These are phyloP conservation scores for Gracilinanus agilis DNA, from an alignment of 2,113 vertebrate genomes.

Conservation along the genomic window DNA sequence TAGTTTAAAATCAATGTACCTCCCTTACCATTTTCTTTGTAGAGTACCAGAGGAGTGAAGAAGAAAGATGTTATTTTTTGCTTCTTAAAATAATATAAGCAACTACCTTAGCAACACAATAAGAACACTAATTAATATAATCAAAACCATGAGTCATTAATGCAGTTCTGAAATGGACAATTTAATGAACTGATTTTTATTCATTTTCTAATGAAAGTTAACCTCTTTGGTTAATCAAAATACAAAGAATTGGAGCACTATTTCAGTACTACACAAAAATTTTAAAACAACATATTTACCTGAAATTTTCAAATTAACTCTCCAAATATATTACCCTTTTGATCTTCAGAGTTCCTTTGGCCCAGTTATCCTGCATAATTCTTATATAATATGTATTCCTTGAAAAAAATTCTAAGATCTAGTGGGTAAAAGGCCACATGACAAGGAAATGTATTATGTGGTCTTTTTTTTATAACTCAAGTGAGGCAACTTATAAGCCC, in stretches of 20 bases:
- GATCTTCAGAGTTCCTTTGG: slow-evolving; percentile 59
- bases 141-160: slow-evolving; percentile 70
- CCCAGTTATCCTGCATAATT: slow-evolving; percentile 61
- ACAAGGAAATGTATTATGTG: neutral
- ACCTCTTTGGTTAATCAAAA: slow-evolving; percentile 74
- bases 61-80: neutral
- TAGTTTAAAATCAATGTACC: slow-evolving; percentile 20
- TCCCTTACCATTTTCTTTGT: neutral
- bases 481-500: slow-evolving; percentile 19
- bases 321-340: slow-evolving; percentile 6
- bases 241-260: slow-evolving; percentile 61
- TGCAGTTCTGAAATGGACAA: slow-evolving; percentile 54
- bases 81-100: slow-evolving; percentile 60
- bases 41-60: neutral
- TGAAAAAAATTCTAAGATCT: slow-evolving; percentile 41
- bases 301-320: slow-evolving; percentile 55
- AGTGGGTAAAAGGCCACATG: slow-evolving; percentile 41
- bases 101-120: slow-evolving; percentile 44
- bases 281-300: slow-evolving; percentile 61
- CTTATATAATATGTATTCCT: slow-evolving; percentile 10
- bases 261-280: slow-evolving; percentile 19
- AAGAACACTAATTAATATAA: slow-evolving; percentile 73
- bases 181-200: slow-evolving; percentile 78
- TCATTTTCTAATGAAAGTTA: slow-evolving; percentile 74
- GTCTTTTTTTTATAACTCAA: neutral